These are phyloP conservation scores for Drosophila koepferae DNA, from an alignment of 2,888 invertebrate genomes.

Conservation along the genomic window DNA sequence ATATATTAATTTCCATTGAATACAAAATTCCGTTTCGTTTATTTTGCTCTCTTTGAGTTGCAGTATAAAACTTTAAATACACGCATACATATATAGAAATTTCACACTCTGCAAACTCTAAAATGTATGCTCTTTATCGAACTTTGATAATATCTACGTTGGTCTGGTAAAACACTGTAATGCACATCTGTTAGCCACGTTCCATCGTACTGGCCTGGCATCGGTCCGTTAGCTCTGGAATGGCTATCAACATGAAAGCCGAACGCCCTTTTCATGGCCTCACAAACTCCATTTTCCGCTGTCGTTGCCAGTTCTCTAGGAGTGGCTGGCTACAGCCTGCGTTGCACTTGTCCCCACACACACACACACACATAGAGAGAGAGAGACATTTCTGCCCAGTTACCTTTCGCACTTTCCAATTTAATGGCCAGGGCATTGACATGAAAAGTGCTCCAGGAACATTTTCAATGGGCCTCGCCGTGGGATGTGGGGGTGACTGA, in stretches of 20 bases:
- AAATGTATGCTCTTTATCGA: background rate
- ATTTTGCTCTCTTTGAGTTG: background rate
- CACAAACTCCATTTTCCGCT: background rate
- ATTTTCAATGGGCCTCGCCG: background rate
- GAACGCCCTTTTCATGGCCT: background rate
- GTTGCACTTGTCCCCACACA: background rate
- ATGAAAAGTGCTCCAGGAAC: slow-evolving; percentile 9
- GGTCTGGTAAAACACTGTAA: background rate
- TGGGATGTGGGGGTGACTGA: background rate
- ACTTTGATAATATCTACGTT: background rate
- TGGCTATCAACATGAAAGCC: slow-evolving; percentile 2
- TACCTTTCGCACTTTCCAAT: slow-evolving; percentile 23
- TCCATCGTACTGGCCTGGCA: background rate
- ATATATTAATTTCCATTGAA: background rate
- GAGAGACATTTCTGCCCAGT: background rate
- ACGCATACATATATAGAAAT: no score
- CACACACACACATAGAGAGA: background rate
- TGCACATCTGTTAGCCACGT: background rate
- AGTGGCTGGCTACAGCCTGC: background rate
- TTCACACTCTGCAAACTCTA: background rate
- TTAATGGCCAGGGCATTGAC: slow-evolving; percentile 25
- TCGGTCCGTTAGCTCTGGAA: background rate
- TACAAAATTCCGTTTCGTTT: background rate
- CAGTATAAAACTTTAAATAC: no score
- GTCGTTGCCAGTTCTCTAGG: background rate